These are phyloP conservation scores for Triplophysa dalaica DNA, from an alignment of 2,113 vertebrate genomes.

Conservation along the genomic window DNA sequence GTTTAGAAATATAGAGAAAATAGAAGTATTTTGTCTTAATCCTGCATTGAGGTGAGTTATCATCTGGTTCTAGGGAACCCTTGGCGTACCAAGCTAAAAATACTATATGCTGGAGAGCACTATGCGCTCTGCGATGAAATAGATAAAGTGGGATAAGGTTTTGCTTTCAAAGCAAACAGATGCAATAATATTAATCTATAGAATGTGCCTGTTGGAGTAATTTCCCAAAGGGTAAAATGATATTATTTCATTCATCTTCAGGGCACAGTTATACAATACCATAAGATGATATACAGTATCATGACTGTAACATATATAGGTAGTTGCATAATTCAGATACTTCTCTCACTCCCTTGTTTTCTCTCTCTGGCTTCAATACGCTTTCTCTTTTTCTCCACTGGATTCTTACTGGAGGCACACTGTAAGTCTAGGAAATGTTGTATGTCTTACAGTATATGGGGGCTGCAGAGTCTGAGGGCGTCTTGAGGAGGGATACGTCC, in stretches of 20 bases:
- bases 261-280: slow-evolving; percentile 29
- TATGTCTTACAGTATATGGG: background rate
- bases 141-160: slow-evolving; percentile 20
- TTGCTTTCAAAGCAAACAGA: slow-evolving; percentile 43
- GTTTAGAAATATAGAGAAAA: no score
- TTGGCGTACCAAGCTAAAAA: background rate
- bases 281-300: slow-evolving; percentile 23
- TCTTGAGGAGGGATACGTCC: slow-evolving; percentile 46
- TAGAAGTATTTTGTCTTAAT: no score
- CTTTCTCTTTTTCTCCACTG: background rate
- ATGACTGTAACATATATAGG: slow-evolving; percentile 7
- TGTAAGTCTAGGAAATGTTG: background rate
- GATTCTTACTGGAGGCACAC: background rate
- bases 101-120: background rate
- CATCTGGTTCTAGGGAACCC: background rate
- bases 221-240: slow-evolving; percentile 45
- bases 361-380: background rate
- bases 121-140: slow-evolving; percentile 17
- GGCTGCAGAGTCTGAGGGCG: background rate
- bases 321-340: slow-evolving; percentile 8
- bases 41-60: no score
- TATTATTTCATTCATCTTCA: slow-evolving; percentile 47
- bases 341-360: background rate
- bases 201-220: slow-evolving; percentile 39
- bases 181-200: slow-evolving; percentile 41